Conservation (phyloP, 2,888 invertebrate genomes). For the Megamerina dolium region DNA sequence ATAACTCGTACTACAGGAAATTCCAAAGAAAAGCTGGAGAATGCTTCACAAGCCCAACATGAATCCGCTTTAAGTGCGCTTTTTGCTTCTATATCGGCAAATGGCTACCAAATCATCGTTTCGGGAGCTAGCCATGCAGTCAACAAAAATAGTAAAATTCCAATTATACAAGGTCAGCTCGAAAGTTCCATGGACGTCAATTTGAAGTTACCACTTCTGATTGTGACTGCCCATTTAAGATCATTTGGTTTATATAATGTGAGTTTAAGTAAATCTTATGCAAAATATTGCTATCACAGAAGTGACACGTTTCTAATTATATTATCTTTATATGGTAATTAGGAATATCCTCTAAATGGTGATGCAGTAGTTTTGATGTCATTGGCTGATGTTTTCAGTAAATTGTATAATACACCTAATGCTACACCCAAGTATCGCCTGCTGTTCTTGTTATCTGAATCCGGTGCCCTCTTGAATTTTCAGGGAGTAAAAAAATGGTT, state of each 20-base stretch:
- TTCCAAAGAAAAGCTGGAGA: constrained; percentile 9
- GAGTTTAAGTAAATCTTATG: constrained; percentile 45
- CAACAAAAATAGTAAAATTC: constrained; percentile 73
- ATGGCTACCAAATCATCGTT: constrained; percentile 87
- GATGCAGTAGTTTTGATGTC: constrained; percentile 85
- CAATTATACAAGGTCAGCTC: constrained; percentile 68
- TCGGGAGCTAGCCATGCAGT: constrained; percentile 65
- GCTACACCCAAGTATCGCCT: constrained; percentile 72
- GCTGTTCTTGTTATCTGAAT: constrained; percentile 83
- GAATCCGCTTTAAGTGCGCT: constrained; percentile 77
- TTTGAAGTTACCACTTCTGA: constrained; percentile 72
- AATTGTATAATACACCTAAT: constrained; percentile 69
- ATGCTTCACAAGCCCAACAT: constrained; percentile 25
- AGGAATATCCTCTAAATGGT: constrained; percentile 82
- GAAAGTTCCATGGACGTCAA: constrained; percentile 53
- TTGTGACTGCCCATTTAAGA: constrained; percentile 90
- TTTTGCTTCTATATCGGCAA: constrained; percentile 81
- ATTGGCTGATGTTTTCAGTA: constrained; percentile 79
- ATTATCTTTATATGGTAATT: too few species aligned
- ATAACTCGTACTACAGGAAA: constrained; percentile 52
- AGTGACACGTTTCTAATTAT: too few species aligned
- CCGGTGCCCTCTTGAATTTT: constrained; percentile 85
- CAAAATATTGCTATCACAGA: neutral
- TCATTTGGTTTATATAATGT: constrained; percentile 86
- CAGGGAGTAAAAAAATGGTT: constrained; percentile 95